A percentile compares a stretch with the other conserved stretches of the same genome.
Evolutionary conservation across 2,113 vertebrate genomes (phyloP).

Genomic region (Caloenas nicobarica): DNA sequence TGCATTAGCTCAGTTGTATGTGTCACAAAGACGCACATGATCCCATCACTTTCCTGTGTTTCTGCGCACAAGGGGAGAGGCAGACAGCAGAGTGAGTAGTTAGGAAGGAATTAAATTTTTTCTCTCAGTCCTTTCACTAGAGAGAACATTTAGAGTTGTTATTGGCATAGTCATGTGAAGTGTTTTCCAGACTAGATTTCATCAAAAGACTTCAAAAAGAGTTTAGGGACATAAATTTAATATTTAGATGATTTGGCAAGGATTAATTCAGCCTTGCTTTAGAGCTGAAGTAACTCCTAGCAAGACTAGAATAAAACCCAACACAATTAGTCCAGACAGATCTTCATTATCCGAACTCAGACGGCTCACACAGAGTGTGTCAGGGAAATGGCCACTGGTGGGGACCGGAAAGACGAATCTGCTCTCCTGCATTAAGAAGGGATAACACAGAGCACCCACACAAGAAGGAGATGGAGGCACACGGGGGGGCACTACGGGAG

Average conservation of each 20-base stretch:
- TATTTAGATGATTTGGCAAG: background rate
- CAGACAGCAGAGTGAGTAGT: conserved; percentile 13
- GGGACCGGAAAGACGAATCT: background rate
- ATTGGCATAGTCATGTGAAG: background rate
- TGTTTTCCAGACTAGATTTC: conserved; percentile 16
- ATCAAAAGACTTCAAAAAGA: background rate
- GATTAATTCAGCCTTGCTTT: background rate
- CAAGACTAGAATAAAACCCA: background rate
- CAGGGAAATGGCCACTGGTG: background rate
- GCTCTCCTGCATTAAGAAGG: background rate
- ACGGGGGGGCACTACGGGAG: background rate
- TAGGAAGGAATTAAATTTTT: conserved; percentile 39
- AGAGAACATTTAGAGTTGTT: background rate
- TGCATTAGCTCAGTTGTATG: background rate
- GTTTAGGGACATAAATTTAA: background rate
- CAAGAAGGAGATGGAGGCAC: background rate
- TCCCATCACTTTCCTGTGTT: background rate
- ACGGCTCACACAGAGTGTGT: background rate
- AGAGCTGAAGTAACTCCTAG: background rate
- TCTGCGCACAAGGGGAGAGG: background rate
- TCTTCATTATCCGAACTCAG: background rate
- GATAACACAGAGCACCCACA: background rate
- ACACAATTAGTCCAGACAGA: background rate
- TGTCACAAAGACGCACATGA: background rate
- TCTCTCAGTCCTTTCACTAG: conserved; percentile 17